phyloP scores from a whole-genome alignment of 1,140 invertebrate species.

The Cydia fagiglandana region DNA sequence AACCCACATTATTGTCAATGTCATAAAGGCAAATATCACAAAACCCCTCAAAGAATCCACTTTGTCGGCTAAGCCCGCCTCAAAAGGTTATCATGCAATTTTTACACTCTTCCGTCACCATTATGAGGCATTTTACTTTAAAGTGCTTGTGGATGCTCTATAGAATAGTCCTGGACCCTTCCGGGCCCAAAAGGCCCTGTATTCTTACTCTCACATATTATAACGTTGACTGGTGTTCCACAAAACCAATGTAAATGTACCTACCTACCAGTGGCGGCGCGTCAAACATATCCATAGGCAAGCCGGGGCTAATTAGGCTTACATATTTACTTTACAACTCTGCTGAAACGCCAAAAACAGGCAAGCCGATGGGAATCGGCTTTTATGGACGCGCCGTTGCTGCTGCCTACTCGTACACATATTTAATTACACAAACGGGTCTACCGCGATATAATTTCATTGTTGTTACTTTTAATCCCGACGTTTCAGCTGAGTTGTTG shows the following conservation, averaged over 20 bases:
- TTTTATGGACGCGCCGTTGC: no score
- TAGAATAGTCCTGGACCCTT: slow-evolving; percentile 28
- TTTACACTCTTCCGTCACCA: slow-evolving; percentile 21
- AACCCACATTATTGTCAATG: neutral
- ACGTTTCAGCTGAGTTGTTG: no score
- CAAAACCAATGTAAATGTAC: neutral
- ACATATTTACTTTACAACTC: no score
- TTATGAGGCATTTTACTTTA: slow-evolving; percentile 19
- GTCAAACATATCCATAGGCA: no score
- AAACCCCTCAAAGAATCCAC: neutral
- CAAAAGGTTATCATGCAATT: slow-evolving; percentile 14
- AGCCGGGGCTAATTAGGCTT: no score
- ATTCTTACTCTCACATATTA: neutral
- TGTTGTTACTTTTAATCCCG: no score
- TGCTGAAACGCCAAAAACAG: no score
- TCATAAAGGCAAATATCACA: neutral
- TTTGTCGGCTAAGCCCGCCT: neutral
- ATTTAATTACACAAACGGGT: no score
- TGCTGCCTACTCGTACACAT: no score
- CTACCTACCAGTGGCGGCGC: no score
- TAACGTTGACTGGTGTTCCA: neutral
- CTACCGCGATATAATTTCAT: no score
- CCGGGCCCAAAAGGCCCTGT: neutral
- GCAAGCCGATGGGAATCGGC: no score
- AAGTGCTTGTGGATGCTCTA: neutral